Evolutionary conservation across 1,140 invertebrate genomes (phyloP), one percentile per base, ranked within the genome.

Genomic region (Bicyclus anynana): DNA sequence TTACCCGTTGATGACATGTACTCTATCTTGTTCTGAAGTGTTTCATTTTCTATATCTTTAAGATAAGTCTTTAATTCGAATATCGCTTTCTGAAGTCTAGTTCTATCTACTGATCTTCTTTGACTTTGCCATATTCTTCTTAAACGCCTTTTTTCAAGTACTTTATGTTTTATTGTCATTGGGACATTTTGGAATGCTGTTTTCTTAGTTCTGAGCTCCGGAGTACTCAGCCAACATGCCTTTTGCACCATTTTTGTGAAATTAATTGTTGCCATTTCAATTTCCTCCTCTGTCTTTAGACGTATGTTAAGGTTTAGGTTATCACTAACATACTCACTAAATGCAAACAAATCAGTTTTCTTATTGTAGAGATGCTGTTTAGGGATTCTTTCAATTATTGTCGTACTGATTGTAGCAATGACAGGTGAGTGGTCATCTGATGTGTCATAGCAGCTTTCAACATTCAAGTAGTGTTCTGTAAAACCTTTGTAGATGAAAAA

Each of bases 341-440:
- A 62, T 2, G 21, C 1, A 5, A 35, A n/a, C 69, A 58, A 72
- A 18, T 72, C 44, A 16, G 69, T 72, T 49, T 55, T 61, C 7
- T 23, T 35, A 26, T 10, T 50, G 5, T 69, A 60, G 17, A 64
- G 23, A 14, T 42, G 37, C 14, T 10, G 5, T 7, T 5, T 20
- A 1, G 10, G n/a, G n/a, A n/a, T n/a, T n/a, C n/a, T n/a, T n/a
- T n/a, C n/a, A n/a, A n/a, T n/a, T n/a, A n/a, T n/a, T 29, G 23
- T 10, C 2, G 33, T 21, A 10, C 10, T 46, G 3, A 38, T 20
- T 5, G 29, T 51, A 33, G 51, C 9, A 1, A 63, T 13, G 2
- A 70, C 58, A 44, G 62, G 33, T 18, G 50, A 42, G 21, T 68
- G 62, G 21, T 69, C 64, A 7, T 59, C 66, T 2, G 20, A 44